phyloP scores from a whole-genome alignment of 2,888 invertebrate species.

The Caenorhabditis sp. region DNA sequence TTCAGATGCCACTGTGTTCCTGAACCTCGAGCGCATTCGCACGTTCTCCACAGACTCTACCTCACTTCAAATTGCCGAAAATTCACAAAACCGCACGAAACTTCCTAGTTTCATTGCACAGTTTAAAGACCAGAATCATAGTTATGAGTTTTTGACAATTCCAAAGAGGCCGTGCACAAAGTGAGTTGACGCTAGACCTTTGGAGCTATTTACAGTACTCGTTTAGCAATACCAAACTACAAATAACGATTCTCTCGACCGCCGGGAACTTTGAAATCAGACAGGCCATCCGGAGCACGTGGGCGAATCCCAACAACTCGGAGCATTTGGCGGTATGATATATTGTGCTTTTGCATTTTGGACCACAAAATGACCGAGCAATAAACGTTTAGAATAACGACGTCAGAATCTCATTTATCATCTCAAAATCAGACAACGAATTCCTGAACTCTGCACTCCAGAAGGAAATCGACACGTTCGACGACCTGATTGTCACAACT shows the following conservation, averaged over 20 bases:
- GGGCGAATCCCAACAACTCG: slow-evolving; percentile 52
- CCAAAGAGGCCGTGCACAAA: slow-evolving; percentile 28
- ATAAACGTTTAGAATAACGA: slow-evolving; percentile 31
- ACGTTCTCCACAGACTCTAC: slow-evolving; percentile 6
- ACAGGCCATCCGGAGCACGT: slow-evolving; percentile 58
- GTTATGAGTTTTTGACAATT: slow-evolving; percentile 30
- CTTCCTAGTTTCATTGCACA: slow-evolving; percentile 2
- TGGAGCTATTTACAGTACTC: too few relatives aligned
- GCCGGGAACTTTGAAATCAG: slow-evolving; percentile 53
- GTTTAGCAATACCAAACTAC: slow-evolving; percentile 47
- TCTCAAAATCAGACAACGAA: slow-evolving; percentile 35
- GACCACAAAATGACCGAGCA: background rate
- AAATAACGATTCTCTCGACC: slow-evolving; percentile 53
- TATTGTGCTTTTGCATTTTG: background rate
- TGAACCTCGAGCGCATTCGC: slow-evolving; percentile 29
- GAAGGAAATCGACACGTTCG: slow-evolving; percentile 47
- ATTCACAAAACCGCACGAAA: background rate
- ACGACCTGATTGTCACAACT: slow-evolving; percentile 57
- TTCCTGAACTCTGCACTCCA: slow-evolving; percentile 31
- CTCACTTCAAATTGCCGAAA: background rate
- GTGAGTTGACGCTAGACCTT: background rate
- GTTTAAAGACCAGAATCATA: slow-evolving; percentile 41
- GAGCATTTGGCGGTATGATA: slow-evolving; percentile 22
- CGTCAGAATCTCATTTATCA: slow-evolving; percentile 34
- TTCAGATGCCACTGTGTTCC: slow-evolving; percentile 24